phyloP scores from a whole-genome alignment of 2,113 vertebrate genomes.

The Hippotragus niger region DNA sequence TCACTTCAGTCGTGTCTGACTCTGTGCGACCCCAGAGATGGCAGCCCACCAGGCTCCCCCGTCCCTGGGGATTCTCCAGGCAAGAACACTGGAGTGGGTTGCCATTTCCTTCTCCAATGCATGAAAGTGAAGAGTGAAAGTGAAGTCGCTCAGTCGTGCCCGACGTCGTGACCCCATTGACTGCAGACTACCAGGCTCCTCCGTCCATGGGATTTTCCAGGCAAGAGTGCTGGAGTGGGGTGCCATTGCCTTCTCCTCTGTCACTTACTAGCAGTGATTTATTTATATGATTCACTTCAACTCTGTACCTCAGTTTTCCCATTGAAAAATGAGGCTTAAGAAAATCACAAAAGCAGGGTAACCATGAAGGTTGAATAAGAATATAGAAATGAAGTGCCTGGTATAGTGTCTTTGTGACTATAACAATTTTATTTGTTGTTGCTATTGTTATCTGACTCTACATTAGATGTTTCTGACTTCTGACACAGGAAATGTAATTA shows the following conservation, averaged over 20 bases:
- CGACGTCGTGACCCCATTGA: too few relatives aligned
- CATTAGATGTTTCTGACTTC: neutral
- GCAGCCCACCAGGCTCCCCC: too few relatives aligned
- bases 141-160: too few relatives aligned
- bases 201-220: too few relatives aligned
- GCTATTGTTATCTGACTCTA: neutral
- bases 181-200: too few relatives aligned
- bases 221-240: too few relatives aligned
- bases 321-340: constrained; percentile 1
- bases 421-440: neutral
- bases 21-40: too few relatives aligned
- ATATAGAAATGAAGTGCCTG: neutral
- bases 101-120: too few relatives aligned
- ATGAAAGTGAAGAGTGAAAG: too few relatives aligned
- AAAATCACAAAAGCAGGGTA: neutral
- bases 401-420: neutral
- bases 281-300: neutral
- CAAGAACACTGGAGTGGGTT: too few relatives aligned
- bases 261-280: neutral
- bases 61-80: too few relatives aligned
- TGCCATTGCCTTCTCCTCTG: neutral
- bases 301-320: neutral
- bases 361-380: neutral
- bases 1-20: too few relatives aligned
- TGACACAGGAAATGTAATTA: neutral